Evolutionary conservation across 2,113 vertebrate species (phyloP), one percentile per base, ranked within the genome.

Genomic region (Taurulus bubalis): DNA sequence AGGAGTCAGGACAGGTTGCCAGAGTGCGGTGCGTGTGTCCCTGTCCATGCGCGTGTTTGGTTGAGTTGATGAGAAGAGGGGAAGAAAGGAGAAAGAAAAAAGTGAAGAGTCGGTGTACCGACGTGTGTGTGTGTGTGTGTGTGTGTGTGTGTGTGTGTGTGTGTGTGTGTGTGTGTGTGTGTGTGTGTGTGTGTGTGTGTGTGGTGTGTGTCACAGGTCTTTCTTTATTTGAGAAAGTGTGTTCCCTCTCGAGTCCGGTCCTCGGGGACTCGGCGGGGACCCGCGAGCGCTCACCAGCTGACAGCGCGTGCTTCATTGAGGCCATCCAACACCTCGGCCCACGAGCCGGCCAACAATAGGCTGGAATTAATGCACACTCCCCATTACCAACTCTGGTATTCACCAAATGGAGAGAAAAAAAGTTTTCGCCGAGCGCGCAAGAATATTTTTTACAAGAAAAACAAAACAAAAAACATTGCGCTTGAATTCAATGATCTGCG

Each of bases 261-360:
- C 97, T 96, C 82, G 91, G 96, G 96, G 97, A 96, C 95, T 72
- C 58, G 90, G 95, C 92, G 96, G 95, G 95, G 95, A 94, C 90
- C 90, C 89, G 88, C 89, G 95, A 91, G 96, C 97, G 97, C 97
- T 98, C 96, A 96, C 97, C 98, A 99, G 97, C 98, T 98, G 98
- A 98, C 98, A 96, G 94, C 96, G 97, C 96, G 97, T 97, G 97
- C 96, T 96, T 92, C 91, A 91, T 93, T 95, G 95, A 95, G 96
- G 96, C 96, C 96, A 96, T 96, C 90, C 92, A 94, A 96, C 96
- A 95, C 95, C 93, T 93, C 92, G 87, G 94, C 94, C 95, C 93
- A 96, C 95, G 96, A 93, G 93, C 93, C 92, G 84, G 90, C 84
- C 95, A 94, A 94, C 94, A 94, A 95, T 95, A 92, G 96, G 91